Base-by-base conservation (phyloP, 2,888 invertebrate genomes). In the Perithous albicinctus region DNA sequence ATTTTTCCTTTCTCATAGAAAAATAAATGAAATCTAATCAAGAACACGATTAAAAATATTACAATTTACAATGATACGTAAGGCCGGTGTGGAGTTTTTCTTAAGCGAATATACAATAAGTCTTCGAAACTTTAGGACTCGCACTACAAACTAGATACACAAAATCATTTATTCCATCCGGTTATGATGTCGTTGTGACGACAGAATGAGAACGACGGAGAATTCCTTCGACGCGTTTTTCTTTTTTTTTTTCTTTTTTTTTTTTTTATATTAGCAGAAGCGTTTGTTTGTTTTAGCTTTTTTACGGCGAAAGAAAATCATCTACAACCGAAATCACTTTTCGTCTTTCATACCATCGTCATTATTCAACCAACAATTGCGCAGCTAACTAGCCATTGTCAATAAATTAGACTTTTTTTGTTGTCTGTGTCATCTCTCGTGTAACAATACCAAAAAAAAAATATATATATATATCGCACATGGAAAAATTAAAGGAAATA, bases 31-130 rank as follows among this genome's bases (percentile, higher is more conserved):
- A 73, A 75, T 70, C 35, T 83, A 70, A 75, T 73, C 38, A 56
- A 51, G 23, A 38, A 64, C 59, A 54, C 38, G 41, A 70, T 73
- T 75, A 76, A 74, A 77, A 77, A 78, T 80, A 82, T 76, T 64
- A 66, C 64, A 82, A 75, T 78, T 84, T 77, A 74, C 79, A 74
- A 82, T 84, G 63, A 77, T 79, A 77, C 48, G 32, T 79, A 80
- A 80, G 80, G 84, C 82, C 82, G 80, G 77, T 80, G 59, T 70
- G 78, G 56, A 82, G n/a, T 74, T 41, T 77, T 81, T 64, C 29
- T 67, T 51, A 15, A 26, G 56, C 41, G 56, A 69, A 61, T 63
- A 29, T 8, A 54, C 32, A 48, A 18, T 76, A n/a, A n/a, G n/a
- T 74, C 69, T 69, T 56, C 35, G 54, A 29, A 23, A n/a, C 64